Percentiles rank a stretch among this genome's conserved stretches.
Conservation (phyloP, 1,140 invertebrate genomes). For the Pseudomyrmex gracilis region DNA sequence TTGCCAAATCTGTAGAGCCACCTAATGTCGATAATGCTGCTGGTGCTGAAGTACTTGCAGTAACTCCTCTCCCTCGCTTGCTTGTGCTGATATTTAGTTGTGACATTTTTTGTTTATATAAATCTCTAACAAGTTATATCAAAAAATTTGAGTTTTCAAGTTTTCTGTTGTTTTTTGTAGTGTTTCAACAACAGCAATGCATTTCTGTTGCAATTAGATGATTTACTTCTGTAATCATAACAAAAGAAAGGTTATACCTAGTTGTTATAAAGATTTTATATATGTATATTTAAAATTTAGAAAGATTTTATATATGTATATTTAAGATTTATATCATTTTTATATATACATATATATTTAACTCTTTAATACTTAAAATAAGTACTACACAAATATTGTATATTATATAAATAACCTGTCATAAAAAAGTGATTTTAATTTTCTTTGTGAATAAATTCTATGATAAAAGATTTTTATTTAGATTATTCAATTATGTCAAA, state of each 20-base stretch:
- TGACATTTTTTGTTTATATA: slow-evolving; percentile 78
- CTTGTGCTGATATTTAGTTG: slow-evolving; percentile 83
- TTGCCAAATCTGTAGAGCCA: slow-evolving; percentile 94
- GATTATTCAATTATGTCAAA: neutral
- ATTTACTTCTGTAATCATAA: slow-evolving; percentile 61
- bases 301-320: too few species aligned
- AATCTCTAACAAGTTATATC: slow-evolving; percentile 49
- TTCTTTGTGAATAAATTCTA: too few species aligned
- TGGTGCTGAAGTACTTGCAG: slow-evolving; percentile 81
- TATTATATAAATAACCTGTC: too few species aligned
- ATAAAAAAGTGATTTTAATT: too few species aligned
- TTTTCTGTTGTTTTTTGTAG: slow-evolving; percentile 6
- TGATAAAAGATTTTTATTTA: neutral
- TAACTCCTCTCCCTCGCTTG: slow-evolving; percentile 82
- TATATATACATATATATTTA: too few species aligned
- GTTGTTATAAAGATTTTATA: too few species aligned
- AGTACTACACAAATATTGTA: too few species aligned
- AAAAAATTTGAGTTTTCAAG: slow-evolving; percentile 21
- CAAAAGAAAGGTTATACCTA: too few species aligned
- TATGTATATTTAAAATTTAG: too few species aligned
- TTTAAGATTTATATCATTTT: too few species aligned
- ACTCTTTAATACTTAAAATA: too few species aligned
- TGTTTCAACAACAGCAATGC: slow-evolving; percentile 24
- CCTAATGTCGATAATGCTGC: slow-evolving; percentile 81
- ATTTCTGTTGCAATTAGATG: slow-evolving; percentile 47